These are phyloP conservation scores for Heliconius hewitsoni DNA, from an alignment of 1,140 invertebrate genomes.

Conservation along the genomic window DNA sequence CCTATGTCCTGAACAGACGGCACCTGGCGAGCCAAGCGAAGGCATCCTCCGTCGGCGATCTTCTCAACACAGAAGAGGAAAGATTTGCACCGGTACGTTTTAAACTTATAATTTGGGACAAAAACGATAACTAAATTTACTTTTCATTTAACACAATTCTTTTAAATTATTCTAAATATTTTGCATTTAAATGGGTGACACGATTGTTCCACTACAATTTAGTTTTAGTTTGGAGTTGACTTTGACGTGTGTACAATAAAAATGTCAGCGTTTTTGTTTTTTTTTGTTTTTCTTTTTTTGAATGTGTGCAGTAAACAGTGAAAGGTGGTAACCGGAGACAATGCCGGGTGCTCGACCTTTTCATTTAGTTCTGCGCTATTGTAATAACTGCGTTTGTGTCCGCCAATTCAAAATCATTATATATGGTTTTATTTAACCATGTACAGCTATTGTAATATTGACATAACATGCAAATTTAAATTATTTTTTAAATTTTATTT, in stretches of 20 bases:
- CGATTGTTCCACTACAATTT: constrained; percentile 22
- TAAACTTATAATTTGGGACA: neutral
- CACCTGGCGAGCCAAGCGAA: constrained; percentile 65
- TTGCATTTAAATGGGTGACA: neutral
- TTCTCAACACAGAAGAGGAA: constrained; percentile 72
- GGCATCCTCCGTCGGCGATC: constrained; percentile 75
- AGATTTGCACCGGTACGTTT: constrained; percentile 66
- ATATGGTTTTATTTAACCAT: constrained; percentile 21
- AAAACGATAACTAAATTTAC: constrained; percentile 13
- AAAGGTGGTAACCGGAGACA: constrained; percentile 31
- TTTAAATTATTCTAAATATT: neutral
- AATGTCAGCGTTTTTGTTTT: constrained; percentile 26
- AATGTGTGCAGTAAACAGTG: constrained; percentile 31
- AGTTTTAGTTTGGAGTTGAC: constrained; percentile 23
- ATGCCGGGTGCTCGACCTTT: constrained; percentile 34
- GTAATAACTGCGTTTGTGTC: constrained; percentile 23
- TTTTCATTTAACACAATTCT: neutral
- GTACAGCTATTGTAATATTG: neutral
- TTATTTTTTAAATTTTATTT: neutral
- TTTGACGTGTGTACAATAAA: constrained; percentile 24
- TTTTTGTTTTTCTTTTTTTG: neutral
- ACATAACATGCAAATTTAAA: neutral
- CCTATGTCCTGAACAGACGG: constrained; percentile 72
- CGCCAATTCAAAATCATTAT: constrained; percentile 18
- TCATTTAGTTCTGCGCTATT: constrained; percentile 29